Conservation (phyloP, 2,797 vertebrate genomes). For the Ataeniobius toweri region DNA sequence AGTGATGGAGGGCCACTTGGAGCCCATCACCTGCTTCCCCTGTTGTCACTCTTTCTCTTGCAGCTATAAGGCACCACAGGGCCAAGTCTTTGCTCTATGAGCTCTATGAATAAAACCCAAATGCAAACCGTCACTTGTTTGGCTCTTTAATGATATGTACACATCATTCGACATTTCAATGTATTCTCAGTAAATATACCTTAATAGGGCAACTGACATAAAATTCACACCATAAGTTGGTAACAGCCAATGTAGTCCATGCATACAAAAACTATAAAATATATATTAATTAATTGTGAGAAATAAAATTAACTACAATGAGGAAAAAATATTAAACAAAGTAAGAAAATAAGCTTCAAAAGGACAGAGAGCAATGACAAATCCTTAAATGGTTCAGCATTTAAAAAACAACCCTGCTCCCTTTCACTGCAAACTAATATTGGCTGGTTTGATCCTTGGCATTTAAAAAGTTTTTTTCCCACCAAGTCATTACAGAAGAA, state of each 20-base stretch:
- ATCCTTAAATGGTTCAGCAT: not conserved
- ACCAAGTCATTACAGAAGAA: not conserved
- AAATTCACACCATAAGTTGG: not conserved
- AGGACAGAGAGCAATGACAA: not conserved
- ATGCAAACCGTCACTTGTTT: slow-evolving; percentile 57
- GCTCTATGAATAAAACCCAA: slow-evolving; percentile 26
- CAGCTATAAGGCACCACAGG: slow-evolving; percentile 63
- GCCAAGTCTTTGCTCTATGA: slow-evolving; percentile 56
- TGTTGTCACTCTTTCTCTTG: slow-evolving; percentile 59
- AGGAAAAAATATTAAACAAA: not conserved
- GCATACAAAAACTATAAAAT: not conserved
- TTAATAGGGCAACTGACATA: not conserved
- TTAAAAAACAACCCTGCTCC: not conserved
- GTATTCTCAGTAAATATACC: not conserved
- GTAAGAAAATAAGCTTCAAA: not conserved
- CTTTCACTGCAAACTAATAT: not conserved
- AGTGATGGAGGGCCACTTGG: slow-evolving; percentile 70
- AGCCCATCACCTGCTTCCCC: slow-evolving; percentile 83
- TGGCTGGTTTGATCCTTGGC: not conserved
- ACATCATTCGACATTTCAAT: slow-evolving; percentile 11
- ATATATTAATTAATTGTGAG: too few species aligned
- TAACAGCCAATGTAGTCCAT: not conserved
- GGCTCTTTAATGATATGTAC: slow-evolving; percentile 63
- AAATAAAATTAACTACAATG: not conserved
- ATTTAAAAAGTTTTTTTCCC: not conserved